These are phyloP conservation scores for Papilio aristodemus DNA, from an alignment of 1,140 invertebrate genomes.

Conservation along the genomic window DNA sequence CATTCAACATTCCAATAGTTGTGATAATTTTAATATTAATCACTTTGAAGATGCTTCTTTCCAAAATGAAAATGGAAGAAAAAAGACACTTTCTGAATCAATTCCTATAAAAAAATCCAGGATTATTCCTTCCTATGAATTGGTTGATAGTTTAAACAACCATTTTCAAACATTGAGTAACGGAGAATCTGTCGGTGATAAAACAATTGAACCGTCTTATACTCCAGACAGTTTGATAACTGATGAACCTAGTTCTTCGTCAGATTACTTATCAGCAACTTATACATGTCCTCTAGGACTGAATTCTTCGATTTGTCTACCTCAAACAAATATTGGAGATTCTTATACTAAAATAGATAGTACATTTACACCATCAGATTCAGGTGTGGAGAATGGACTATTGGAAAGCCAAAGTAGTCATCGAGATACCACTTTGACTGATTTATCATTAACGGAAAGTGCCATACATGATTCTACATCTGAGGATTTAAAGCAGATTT, in stretches of 20 bases:
- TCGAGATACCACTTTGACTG: slow-evolving; percentile 68
- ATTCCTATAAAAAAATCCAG: slow-evolving; percentile 38
- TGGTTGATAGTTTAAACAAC: slow-evolving; percentile 31
- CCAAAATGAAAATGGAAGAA: slow-evolving; percentile 38
- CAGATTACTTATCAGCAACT: slow-evolving; percentile 71
- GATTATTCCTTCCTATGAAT: slow-evolving; percentile 31
- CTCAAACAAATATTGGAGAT: slow-evolving; percentile 63
- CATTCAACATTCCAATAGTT: slow-evolving; percentile 69
- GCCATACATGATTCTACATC: slow-evolving; percentile 57
- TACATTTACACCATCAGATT: slow-evolving; percentile 68
- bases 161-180: slow-evolving; percentile 37
- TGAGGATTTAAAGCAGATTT: slow-evolving; percentile 52
- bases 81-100: slow-evolving; percentile 35
- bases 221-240: slow-evolving; percentile 71
- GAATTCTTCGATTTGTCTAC: slow-evolving; percentile 44
- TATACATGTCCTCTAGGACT: slow-evolving; percentile 63
- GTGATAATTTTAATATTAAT: slow-evolving; percentile 59
- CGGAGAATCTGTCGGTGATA: slow-evolving; percentile 43
- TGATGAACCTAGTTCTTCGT: slow-evolving; percentile 73
- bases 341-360: slow-evolving; percentile 68
- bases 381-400: slow-evolving; percentile 67
- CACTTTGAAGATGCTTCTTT: slow-evolving; percentile 42
- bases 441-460: slow-evolving; percentile 67
- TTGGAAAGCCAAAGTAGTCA: slow-evolving; percentile 67
- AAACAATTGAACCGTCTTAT: slow-evolving; percentile 49